Evolutionary conservation across 2,888 invertebrate genomes (phyloP), one percentile per base, ranked within the genome.

Genomic region (Volucella zonaria): DNA sequence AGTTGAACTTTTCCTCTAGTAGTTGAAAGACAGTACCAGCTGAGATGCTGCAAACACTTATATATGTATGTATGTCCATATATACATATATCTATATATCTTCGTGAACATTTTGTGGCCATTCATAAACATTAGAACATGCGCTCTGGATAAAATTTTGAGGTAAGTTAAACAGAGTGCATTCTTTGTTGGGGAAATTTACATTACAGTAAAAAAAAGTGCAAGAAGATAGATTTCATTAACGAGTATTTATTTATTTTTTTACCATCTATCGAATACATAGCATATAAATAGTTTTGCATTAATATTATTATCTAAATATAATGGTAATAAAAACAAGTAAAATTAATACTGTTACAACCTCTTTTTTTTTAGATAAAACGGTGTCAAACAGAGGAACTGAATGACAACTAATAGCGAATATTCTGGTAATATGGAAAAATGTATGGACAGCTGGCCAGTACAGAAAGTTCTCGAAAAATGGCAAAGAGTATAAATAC

Each of bases 91-190:
- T 4, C 1, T 23, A 4, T 3, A 23, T 31, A 4, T 6, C 40
- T 81, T 85, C 47, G 31, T 23, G 18, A 23, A 23, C 18, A 23
- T 23, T 23, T 12, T 4, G 14, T 74, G 42, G 59, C 52, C 85
- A 85, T 80, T 85, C 85, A 80, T 81, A 71, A 85, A 73, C 52
- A 6, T 76, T 68, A 68, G 85, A 68, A 71, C 80, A 85, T 85
- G 85, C 85, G 85, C 85, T n/a, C 52, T 85, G 38, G 42, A 42
- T 18, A 31, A 61, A 31, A 11, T 1, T n/a, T 54, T 45, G n/a
- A 58, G 52, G 12, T 40, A 76, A 70, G 73, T 71, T 10, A 61
- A 42, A 1, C 11, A 1, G 18, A 42, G n/a, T 58, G 58, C 38
- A 64, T 15, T 54, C 40, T 51, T 43, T 23, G 15, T 10, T 45